phyloP scores from a whole-genome alignment of 2,113 vertebrate genomes.

The Pseudopipra pipra region DNA sequence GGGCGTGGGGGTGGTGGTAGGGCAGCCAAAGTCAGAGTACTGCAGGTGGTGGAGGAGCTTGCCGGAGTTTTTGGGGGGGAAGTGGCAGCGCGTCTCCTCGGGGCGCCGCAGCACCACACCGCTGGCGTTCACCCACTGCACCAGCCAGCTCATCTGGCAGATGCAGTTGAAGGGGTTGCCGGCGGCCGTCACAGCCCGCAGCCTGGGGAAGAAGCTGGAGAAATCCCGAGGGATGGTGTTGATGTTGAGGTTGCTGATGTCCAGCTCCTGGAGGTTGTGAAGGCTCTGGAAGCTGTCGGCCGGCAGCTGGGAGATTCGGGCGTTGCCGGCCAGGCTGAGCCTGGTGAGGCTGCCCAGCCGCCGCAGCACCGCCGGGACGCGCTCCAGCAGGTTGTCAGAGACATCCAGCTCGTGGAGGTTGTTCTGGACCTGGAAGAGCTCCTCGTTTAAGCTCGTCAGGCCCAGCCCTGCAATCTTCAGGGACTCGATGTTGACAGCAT shows the following conservation, averaged over 20 bases:
- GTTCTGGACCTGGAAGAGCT: conserved; percentile 80
- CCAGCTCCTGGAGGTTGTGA: conserved; percentile 83
- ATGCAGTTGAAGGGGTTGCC: conserved; percentile 97
- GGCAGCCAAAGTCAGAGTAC: conserved; percentile 88
- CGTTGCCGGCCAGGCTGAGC: conserved; percentile 87
- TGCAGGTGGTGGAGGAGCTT: conserved; percentile 84
- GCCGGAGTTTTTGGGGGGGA: conserved; percentile 88
- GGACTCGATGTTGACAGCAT: conserved; percentile 84
- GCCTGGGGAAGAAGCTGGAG: conserved; percentile 79
- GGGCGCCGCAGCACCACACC: conserved; percentile 76
- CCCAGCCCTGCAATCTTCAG: conserved; percentile 86
- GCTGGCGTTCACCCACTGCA: conserved; percentile 83
- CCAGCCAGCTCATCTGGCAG: conserved; percentile 91
- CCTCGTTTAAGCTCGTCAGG: conserved; percentile 77
- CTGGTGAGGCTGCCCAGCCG: conserved; percentile 79
- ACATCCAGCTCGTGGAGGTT: conserved; percentile 92
- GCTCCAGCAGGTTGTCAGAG: conserved; percentile 86
- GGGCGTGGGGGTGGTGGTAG: conserved; percentile 82
- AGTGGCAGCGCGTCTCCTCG: conserved; percentile 93
- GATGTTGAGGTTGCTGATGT: conserved; percentile 91
- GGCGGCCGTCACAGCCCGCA: conserved; percentile 80
- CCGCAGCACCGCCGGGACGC: conserved; percentile 73
- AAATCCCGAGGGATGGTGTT: conserved; percentile 87
- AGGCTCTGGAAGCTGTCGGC: conserved; percentile 81
- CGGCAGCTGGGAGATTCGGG: conserved; percentile 81